phyloP scores from a whole-genome alignment of 2,113 vertebrate species.

The Microcebus ravelobensis region DNA sequence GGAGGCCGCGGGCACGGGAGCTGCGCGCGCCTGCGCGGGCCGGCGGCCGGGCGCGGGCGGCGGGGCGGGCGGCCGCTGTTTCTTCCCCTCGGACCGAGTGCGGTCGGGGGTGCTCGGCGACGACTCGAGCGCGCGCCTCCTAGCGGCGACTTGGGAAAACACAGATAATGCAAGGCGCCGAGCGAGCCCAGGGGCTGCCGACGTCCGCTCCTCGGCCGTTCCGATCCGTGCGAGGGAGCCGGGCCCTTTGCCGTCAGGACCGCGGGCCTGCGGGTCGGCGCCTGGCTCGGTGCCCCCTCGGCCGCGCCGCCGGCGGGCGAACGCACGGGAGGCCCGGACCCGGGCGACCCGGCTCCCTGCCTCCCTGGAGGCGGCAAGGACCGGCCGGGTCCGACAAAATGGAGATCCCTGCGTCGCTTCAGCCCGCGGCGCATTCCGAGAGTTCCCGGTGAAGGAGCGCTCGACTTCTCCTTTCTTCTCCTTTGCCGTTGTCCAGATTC shows the following conservation, averaged over 20 bases:
- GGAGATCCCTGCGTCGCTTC: neutral
- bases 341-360: neutral
- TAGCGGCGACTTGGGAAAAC: accelerated
- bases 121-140: neutral
- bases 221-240: neutral
- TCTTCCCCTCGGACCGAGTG: neutral
- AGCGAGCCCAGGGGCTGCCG: accelerated
- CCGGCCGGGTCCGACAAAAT: neutral
- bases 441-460: neutral
- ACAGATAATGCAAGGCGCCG: accelerated
- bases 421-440: neutral
- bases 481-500: neutral
- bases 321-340: neutral
- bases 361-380: neutral
- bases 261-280: neutral
- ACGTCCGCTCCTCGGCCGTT: neutral
- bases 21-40: neutral
- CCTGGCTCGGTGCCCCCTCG: neutral
- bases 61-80: too few relatives aligned
- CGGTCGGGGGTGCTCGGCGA: neutral
- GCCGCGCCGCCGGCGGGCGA: neutral
- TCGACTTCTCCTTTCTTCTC: neutral
- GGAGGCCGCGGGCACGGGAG: neutral
- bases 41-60: neutral
- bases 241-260: neutral